Base-by-base conservation (phyloP, 2,113 vertebrate species). In the Riparia riparia region DNA sequence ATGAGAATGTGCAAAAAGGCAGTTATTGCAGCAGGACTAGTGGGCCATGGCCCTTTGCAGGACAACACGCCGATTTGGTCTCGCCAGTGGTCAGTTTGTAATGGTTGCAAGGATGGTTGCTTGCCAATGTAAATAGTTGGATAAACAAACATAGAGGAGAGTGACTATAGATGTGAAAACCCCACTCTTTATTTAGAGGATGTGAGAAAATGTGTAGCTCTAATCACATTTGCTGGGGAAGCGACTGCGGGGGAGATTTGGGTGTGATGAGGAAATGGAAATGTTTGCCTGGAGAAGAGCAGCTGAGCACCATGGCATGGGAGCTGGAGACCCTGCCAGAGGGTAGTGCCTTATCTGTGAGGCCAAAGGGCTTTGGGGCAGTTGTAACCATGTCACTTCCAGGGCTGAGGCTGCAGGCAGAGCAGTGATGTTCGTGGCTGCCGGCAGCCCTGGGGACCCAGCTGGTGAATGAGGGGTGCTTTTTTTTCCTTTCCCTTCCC, bases 231-330 rank as follows among this genome's bases (percentile, higher is more conserved):
- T 90, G 64, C 76, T 19, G 37, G 64, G 60, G 71, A 90, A 81
- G 86, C 49, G 76, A 41, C 68, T 1, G 3, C 1, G 0, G 68
- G 81, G 85, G 74, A 44, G 74, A 60, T 81, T 63, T 0, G 26
- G 45, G 44, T 68, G 72, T 57, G 53, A 89, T 56, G 79, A 92
- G 72, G 64, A 89, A 95, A 88, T 74, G 88, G 85, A 70, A 86
- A 51, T n/a, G 45, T 92, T 92, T 89, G 49, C 72, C 25, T 64
- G n/a, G 50, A 77, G 88, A 37, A 32, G 61, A 82, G n/a, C 64
- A 73, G 60, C 90, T 51, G 82, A 81, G 56, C 0, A 1, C 63
- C 0, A 2, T 28, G 44, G 19, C 21, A 26, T 0, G 7, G 37
- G 56, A 39, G 17, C 63, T 16, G 2, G 54, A 71, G 37, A 66